Evolutionary conservation across 2,797 vertebrate genomes (phyloP), one percentile per base, ranked within the genome.

Genomic region (Halcyon leucocephala): DNA sequence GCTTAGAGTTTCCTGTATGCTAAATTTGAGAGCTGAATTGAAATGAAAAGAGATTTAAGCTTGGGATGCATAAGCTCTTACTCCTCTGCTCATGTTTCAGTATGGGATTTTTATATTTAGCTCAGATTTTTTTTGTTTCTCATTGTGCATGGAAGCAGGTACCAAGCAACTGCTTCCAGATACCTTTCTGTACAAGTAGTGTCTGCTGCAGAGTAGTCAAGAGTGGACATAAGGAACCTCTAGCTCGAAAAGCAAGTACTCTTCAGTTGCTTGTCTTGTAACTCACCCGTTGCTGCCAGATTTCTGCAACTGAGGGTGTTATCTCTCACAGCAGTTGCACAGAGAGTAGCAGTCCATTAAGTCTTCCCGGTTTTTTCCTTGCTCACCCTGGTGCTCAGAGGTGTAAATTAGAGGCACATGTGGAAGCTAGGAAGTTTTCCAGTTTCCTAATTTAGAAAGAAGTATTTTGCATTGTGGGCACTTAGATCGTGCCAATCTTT

Each of bases 401-500:
- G 85, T 94, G 89, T 93, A 97, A 97, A 97, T 97, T 91, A 96
- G 72, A 96, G 94, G 85, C 97, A 98, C 97, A 97, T 97, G 95
- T 95, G 97, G 90, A 93, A 95, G 82, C 95, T 97, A 97, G 95
- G 92, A 98, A 93, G 41, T 78, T 94, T 97, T 97, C 96, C 95
- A 97, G 64, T 78, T 97, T 97, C 90, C 71, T 90, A 58, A 93
- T 97, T 97, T 95, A 96, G 96, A 96, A 96, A 66, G 60, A 95
- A 95, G 39, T 82, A 67, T 94, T 96, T 94, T 72, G 48, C 82
- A 87, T 81, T 22, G 58, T 93, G 94, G 82, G 94, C 25, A 91
- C 86, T 94, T 22, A 29, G 60, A 96, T 89, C 73, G 95, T 94
- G 92, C 94, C 94, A 96, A 85, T 93, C 84, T 97, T 74, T 97